Evolutionary conservation across 2,888 invertebrate genomes (phyloP).

Genomic region (Caenorhabditis becei): DNA sequence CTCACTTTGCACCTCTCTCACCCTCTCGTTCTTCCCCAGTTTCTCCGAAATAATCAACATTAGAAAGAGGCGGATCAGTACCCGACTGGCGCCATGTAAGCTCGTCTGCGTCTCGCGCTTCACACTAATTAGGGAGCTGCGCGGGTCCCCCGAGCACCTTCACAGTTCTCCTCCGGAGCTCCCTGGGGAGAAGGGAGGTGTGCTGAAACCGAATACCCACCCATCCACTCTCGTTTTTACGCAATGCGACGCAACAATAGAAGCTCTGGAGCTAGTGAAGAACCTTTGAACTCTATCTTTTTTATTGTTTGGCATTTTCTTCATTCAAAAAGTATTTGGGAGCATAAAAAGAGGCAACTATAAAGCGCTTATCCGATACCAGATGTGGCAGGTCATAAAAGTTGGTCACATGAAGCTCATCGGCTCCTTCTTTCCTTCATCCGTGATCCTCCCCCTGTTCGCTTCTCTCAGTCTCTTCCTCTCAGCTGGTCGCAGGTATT

Average conservation of each 20-base stretch:
- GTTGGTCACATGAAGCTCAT: slow-evolving; percentile 50
- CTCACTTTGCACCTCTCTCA: slow-evolving; percentile 51
- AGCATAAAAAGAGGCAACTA: slow-evolving; percentile 35
- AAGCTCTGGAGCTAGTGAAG: slow-evolving; percentile 25
- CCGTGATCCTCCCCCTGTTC: slow-evolving; percentile 23
- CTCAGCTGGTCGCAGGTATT: slow-evolving; percentile 24
- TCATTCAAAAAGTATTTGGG: slow-evolving; percentile 21
- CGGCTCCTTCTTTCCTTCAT: slow-evolving; percentile 21
- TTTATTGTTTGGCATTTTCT: slow-evolving; percentile 41
- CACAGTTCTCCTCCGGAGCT: slow-evolving; percentile 17
- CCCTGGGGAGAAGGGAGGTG: slow-evolving; percentile 35
- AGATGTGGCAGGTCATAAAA: slow-evolving; percentile 58
- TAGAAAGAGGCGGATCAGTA: slow-evolving; percentile 49
- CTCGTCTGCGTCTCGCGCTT: slow-evolving; percentile 57
- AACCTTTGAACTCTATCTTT: slow-evolving; percentile 38
- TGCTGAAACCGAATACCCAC: slow-evolving; percentile 50
- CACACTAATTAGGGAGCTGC: slow-evolving; percentile 50
- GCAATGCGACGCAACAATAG: slow-evolving; percentile 29
- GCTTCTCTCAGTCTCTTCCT: slow-evolving; percentile 14
- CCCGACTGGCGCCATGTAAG: slow-evolving; percentile 63
- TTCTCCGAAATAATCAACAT: slow-evolving; percentile 55
- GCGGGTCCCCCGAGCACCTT: slow-evolving; percentile 12
- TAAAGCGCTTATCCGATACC: slow-evolving; percentile 51
- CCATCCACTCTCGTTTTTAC: slow-evolving; percentile 8
- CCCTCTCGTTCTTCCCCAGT: slow-evolving; percentile 42